Base-by-base conservation (phyloP, 2,797 vertebrate genomes). In the Pipistrellus kuhlii region DNA sequence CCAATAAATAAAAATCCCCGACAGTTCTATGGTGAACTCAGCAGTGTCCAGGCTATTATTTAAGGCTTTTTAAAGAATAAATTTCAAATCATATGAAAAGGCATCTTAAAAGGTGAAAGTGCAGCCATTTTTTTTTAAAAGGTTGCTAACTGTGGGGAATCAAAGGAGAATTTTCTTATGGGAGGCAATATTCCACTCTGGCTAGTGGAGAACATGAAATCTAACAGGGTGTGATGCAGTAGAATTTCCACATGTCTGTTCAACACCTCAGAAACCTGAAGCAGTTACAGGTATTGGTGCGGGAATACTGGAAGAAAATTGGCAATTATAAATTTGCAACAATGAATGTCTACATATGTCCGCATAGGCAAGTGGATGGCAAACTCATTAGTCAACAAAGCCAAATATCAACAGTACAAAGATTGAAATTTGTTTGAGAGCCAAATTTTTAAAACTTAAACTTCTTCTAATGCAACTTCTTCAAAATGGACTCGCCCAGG, bases 81-180 rank as follows among this genome's bases (percentile, higher is more conserved):
- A 94, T 97, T 96, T 93, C 93, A 97, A 97, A 87, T 95, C 95
- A 96, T 94, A 87, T 96, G 94, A 94, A 97, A 96, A 95, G 71
- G 51, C 55, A 95, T 93, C 93, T 96, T 87, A 90, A 88, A 95
- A 44, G 87, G 90, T 93, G 35, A 96, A 84, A 96, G 78, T 81
- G 44, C 57, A 95, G 35, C 44, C 78, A 44, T 81, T 94, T 94
- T 90, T 71, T 62, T 95, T 96, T 35, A 35, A 55, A 92, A 77
- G 44, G 85, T 32, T 94, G 32, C 89, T 76, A 32, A 32, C 44
- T 55, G 71, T 20, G 15, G 85, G 72, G 30, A 83, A 72, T 73
- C 44, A 46, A 86, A 90, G 75, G 55, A 76, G 66, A 72, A 82
- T 84, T 94, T 94, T 85, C 72, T 77, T 87, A 18, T 46, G 55